Base-by-base conservation (phyloP, 2,888 invertebrate genomes). In the Congeria kusceri region DNA sequence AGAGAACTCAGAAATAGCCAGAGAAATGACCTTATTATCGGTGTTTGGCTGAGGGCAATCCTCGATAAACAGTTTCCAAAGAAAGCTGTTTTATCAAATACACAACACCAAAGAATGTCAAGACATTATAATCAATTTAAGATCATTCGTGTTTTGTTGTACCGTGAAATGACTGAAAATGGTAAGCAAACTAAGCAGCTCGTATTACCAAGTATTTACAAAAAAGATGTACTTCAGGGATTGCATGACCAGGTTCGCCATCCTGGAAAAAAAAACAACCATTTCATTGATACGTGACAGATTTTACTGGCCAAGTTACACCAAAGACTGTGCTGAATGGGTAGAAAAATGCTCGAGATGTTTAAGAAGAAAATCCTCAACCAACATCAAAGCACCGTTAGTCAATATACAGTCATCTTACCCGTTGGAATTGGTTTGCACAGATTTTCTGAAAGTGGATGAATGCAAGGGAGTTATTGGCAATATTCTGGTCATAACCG, bases 391-490 rank as follows among this genome's bases (percentile, higher is more conserved):
- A 25, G 49, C 49, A 7, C 65, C 49, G 3, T 49, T 65, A 13
- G 28, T 49, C 18, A 65, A 46, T 29, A n/a, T n/a, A n/a, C n/a
- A n/a, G n/a, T n/a, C n/a, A n/a, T 5, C 49, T 11, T 57, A 39
- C n/a, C 68, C 69, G 11, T 28, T 70, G 7, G 70, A 70, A 53
- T 27, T 70, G 18, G 70, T 70, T n/a, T 28, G 29, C 18, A 70
- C 56, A 32, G 70, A 62, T 62, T 70, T 49, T 39, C 27, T 70
- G n/a, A 61, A 28, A 49, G 61, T 70, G 7, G 70, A 70, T 32
- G 7, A n/a, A 28, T 53, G 62, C 49, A 47, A 44, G 53, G 62
- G 70, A 28, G 70, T 61, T 13, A 47, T 53, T 53, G 28, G 62
- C n/a, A 53, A 70, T 56, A 58, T 67, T 3, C 44, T 67, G 44